Conservation (phyloP, 2,797 vertebrate genomes). For the Fistularia tabacaria region DNA sequence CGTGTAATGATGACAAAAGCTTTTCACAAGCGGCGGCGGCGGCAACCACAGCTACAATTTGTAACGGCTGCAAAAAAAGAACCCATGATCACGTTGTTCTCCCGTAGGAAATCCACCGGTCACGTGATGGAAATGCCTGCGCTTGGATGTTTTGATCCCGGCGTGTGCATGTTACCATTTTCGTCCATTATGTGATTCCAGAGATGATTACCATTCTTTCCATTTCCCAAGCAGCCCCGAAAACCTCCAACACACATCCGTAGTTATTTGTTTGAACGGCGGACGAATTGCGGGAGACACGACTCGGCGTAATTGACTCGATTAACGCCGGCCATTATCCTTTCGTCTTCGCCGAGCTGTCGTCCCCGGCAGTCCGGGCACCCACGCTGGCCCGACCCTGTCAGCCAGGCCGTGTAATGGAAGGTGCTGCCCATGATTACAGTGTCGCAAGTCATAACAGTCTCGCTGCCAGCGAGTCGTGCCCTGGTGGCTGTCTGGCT, state of each 20-base stretch:
- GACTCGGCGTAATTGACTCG: constrained; percentile 68
- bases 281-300: constrained; percentile 68
- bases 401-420: constrained; percentile 67
- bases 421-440: constrained; percentile 75
- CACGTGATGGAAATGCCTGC: constrained; percentile 6
- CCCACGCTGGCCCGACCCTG: constrained; percentile 57
- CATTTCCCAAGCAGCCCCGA: constrained; percentile 21
- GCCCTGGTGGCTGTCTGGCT: constrained; percentile 49
- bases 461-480: constrained; percentile 53
- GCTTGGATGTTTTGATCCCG: constrained; percentile 4
- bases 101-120: too few species aligned
- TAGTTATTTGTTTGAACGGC: constrained; percentile 58
- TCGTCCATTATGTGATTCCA: constrained; percentile 23
- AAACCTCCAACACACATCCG: constrained; percentile 51
- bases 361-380: constrained; percentile 44
- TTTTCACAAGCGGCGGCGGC: not conserved
- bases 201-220: constrained; percentile 29
- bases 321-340: constrained; percentile 74
- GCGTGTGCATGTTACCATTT: constrained; percentile 10
- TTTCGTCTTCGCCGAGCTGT: constrained; percentile 64
- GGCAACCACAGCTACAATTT: constrained; percentile 1
- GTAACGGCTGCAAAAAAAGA: not conserved
- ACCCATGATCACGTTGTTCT: not conserved
- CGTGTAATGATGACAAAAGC: constrained; percentile 6
- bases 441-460: constrained; percentile 73